Base-by-base conservation (phyloP, 37 sponge, comb jelly and placozoan genomes). In the Amphimedon queenslandica region DNA sequence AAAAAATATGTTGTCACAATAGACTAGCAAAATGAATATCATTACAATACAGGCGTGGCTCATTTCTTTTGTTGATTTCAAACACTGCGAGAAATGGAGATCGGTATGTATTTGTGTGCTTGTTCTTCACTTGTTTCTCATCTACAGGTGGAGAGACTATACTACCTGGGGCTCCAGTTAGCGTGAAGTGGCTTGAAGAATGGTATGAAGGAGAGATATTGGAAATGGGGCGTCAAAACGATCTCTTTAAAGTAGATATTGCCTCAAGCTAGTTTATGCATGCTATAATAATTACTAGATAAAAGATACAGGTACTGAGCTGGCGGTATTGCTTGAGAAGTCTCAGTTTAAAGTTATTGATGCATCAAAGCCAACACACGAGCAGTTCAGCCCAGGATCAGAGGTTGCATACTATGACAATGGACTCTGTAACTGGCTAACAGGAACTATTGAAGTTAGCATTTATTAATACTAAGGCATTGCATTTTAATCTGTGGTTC, bases 181-280 rank as follows among this genome's bases (percentile, higher is more conserved):
- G 63, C 37, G 69, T 84, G 28, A 36, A 30, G 13, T 84, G 85
- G 85, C 39, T 39, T 3, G 85, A 65, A 28, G 42, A 35, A 23
- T 84, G 85, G 85, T 73, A 84, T 40, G 74, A 66, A 34, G 85
- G 85, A 8, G 64, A 11, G n/a, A 68, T 84, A 2, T 10, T 77
- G 5, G 55, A 71, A 47, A 37, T 84, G 41, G 85, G 85, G 40
- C 85, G 79, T 4, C 38, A 84, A 30, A 23, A 31, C 1, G 51
- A 77, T 37, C 68, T 84, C 4, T 67, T 67, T 55, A 72, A 56
- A 69, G 79, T 84, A 58, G 33, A n/a, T n/a, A n/a, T n/a, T n/a
- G n/a, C n/a, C n/a, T n/a, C n/a, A n/a, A n/a, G n/a, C n/a, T n/a
- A n/a, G n/a, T n/a, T n/a, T n/a, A n/a, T n/a, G n/a, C n/a, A n/a